Evolutionary conservation across 2,113 vertebrate species (phyloP).

Genomic region (Pelmatolapia mariae): DNA sequence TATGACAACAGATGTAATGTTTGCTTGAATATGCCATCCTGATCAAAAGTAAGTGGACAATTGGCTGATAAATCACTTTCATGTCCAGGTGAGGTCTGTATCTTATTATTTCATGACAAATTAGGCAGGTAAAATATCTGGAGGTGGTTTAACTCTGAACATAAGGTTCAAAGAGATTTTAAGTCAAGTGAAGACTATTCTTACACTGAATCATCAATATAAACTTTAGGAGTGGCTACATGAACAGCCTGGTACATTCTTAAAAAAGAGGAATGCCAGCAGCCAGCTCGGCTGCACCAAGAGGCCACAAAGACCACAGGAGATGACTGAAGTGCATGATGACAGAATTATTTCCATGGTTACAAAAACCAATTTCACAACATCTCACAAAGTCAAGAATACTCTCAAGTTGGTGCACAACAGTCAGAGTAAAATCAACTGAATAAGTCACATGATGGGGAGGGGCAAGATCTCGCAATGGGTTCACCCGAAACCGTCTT

Average conservation of each 20-base stretch:
- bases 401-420: accelerated
- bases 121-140: background rate
- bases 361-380: accelerated
- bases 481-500: accelerated
- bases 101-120: accelerated
- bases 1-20: accelerated
- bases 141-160: background rate
- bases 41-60: background rate
- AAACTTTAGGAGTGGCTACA: background rate
- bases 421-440: background rate
- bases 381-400: background rate
- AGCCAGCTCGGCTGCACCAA: background rate
- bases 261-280: background rate
- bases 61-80: background rate
- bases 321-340: background rate
- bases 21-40: background rate
- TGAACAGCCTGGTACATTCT: background rate
- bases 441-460: background rate
- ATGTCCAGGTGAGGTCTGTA: background rate
- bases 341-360: background rate
- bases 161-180: background rate
- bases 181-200: background rate
- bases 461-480: background rate
- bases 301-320: background rate
- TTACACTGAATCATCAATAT: background rate